Conservation (phyloP, 2,113 vertebrate species). For the Struthio camelus region DNA sequence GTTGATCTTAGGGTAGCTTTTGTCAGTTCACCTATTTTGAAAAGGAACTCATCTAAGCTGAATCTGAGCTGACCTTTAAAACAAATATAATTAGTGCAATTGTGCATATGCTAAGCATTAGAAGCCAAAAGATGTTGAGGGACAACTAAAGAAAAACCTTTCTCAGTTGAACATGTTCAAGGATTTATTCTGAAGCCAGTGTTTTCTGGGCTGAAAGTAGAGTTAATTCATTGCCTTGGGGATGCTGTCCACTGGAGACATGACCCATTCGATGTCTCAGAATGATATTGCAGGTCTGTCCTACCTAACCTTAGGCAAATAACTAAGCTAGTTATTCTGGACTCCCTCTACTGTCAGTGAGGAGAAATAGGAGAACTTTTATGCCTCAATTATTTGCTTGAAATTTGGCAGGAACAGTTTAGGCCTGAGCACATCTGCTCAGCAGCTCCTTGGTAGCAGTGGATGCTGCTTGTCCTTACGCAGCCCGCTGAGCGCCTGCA, state of each 20-base stretch:
- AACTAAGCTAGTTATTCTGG: too few relatives aligned
- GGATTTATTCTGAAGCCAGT: not conserved
- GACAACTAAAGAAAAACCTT: not conserved
- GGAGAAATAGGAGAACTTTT: not conserved
- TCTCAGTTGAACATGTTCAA: not conserved
- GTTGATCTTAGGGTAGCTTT: not conserved
- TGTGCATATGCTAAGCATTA: not conserved
- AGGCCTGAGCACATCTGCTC: not conserved
- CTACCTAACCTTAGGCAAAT: not conserved
- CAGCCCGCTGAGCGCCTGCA: not conserved
- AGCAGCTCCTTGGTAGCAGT: not conserved
- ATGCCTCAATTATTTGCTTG: not conserved
- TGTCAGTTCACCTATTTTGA: not conserved
- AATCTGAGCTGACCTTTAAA: not conserved
- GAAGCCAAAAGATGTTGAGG: not conserved
- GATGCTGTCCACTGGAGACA: not conserved
- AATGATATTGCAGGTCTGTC: not conserved
- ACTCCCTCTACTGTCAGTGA: not conserved
- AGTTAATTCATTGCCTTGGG: not conserved
- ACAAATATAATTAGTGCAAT: not conserved
- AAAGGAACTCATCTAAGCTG: not conserved
- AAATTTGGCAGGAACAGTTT: not conserved
- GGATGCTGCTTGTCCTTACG: not conserved
- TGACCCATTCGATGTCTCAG: not conserved
- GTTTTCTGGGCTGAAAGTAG: not conserved